Conservation (phyloP, 2,797 vertebrate genomes). For the Halcyon smyrnensis region DNA sequence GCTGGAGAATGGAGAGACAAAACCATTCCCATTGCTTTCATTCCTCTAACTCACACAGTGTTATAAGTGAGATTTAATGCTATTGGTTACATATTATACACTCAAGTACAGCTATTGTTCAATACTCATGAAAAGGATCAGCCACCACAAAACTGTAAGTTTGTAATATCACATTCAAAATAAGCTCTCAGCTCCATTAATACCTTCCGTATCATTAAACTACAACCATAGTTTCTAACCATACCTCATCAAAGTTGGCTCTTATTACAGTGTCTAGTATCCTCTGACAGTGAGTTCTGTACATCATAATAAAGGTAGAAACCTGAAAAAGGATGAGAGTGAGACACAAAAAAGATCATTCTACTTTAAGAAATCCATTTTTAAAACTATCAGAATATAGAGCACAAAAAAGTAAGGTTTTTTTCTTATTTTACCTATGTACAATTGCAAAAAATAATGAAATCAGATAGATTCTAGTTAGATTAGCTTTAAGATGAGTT, state of each 20-base stretch:
- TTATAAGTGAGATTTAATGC: not conserved
- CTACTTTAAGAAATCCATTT: not conserved
- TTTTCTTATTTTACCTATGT: not conserved
- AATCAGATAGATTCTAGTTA: not conserved
- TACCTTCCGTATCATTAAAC: not conserved
- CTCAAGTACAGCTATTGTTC: not conserved
- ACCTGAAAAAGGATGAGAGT: constrained; percentile 82
- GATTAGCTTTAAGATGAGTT: constrained; percentile 22
- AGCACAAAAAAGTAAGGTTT: not conserved
- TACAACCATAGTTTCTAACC: constrained; percentile 19
- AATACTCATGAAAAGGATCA: not conserved
- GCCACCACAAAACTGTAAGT: not conserved
- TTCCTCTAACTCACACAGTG: not conserved
- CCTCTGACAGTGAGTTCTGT: constrained; percentile 99
- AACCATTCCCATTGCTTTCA: not conserved
- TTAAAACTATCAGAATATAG: not conserved
- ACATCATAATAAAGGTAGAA: constrained; percentile 99
- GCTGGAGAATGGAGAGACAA: not conserved
- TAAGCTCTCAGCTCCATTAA: not conserved
- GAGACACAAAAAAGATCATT: constrained; percentile 23
- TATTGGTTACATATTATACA: not conserved
- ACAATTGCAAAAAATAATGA: constrained; percentile 26
- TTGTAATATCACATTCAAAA: not conserved
- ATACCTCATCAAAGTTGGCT: constrained; percentile 98
- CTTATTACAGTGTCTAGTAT: constrained; percentile 99